Evolutionary conservation across 2,888 invertebrate species (phyloP).

Genomic region (Doris montereyensis): DNA sequence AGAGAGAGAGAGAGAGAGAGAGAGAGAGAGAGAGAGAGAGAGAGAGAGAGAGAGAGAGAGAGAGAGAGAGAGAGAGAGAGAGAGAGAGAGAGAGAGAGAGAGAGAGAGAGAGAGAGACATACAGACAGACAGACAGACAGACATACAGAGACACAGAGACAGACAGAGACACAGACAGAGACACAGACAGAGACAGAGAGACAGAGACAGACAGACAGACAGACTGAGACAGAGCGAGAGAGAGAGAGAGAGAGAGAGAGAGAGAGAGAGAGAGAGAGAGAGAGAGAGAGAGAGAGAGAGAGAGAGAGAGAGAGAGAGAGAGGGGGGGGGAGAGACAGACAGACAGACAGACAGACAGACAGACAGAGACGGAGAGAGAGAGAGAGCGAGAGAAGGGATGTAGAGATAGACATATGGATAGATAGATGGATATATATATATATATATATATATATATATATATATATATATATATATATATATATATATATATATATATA

Average conservation of each 20-base stretch:
- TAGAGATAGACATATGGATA: neutral
- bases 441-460: neutral
- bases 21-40: neutral
- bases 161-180: neutral
- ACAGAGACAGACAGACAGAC: neutral
- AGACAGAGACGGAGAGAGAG: neutral
- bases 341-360: neutral
- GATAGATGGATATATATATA: neutral
- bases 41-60: neutral
- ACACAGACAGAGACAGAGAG: neutral
- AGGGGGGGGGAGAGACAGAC: neutral
- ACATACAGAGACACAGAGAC: too few species aligned
- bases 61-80: neutral
- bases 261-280: neutral
- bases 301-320: neutral
- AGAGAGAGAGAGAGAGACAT: too few species aligned
- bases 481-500: too few species aligned
- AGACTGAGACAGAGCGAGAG: too few species aligned
- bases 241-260: neutral
- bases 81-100: neutral
- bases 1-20: slow-evolving; percentile 21
- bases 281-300: neutral
- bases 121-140: too few species aligned
- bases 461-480: too few species aligned
- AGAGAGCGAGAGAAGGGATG: neutral